Percentiles rank a stretch among this genome's conserved stretches.
These are phyloP conservation scores for Oreamnos americanus DNA, from an alignment of 2,113 vertebrate species.

Conservation along the genomic window DNA sequence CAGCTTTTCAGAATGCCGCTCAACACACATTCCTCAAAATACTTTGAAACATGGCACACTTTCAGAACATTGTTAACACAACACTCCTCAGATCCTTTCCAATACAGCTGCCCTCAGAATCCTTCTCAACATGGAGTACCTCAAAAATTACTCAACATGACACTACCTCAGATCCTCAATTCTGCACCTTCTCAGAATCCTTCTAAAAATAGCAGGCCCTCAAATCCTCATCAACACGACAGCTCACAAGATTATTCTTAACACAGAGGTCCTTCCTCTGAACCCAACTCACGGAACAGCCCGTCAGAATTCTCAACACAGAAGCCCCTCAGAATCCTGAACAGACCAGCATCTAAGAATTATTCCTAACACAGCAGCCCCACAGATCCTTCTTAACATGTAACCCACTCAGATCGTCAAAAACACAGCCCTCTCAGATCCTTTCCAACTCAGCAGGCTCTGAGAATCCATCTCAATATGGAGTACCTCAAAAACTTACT, in stretches of 20 bases:
- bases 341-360: not conserved
- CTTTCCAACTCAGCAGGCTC: not conserved
- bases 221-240: not conserved
- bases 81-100: not conserved
- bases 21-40: not conserved
- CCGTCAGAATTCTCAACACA: not conserved
- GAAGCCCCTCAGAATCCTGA: not conserved
- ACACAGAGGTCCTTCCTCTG: not conserved
- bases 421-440: not conserved
- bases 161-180: not conserved
- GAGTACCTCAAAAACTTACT: not conserved
- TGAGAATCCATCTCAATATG: not conserved
- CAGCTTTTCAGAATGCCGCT: not conserved
- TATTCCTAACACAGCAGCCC: not conserved
- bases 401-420: not conserved
- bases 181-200: not conserved
- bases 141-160: not conserved
- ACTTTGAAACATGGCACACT: not conserved
- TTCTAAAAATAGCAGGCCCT: not conserved
- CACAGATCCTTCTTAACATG: not conserved
- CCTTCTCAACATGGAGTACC: not conserved
- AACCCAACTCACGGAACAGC: not conserved
- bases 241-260: not conserved
- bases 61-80: not conserved
- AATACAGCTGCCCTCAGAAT: not conserved